Evolutionary conservation across 1,140 invertebrate species (phyloP).

Genomic region (Dermatophagoides farinae): DNA sequence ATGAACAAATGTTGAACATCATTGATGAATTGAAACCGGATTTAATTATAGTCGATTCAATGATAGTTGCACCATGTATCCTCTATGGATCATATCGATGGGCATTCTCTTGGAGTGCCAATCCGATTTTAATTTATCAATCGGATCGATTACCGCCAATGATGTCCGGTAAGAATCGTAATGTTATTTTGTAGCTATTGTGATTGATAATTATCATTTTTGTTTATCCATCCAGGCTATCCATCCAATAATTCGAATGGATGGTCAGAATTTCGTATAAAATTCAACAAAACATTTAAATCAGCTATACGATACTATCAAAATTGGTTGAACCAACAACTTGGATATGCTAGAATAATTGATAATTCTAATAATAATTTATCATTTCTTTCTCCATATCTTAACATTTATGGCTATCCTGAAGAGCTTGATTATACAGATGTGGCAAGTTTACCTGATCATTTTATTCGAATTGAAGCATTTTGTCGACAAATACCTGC

Average conservation of each 20-base stretch:
- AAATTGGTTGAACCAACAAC: neutral
- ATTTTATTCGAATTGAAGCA: neutral
- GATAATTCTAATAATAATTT: neutral
- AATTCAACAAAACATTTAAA: neutral
- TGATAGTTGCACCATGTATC: neutral
- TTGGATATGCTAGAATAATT: neutral
- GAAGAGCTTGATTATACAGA: slow-evolving; percentile 8
- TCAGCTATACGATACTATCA: neutral
- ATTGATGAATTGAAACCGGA: neutral
- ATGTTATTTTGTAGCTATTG: neutral
- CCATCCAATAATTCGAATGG: neutral
- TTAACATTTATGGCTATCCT: slow-evolving; percentile 6
- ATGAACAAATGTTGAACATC: neutral
- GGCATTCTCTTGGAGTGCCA: neutral
- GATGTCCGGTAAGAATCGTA: neutral
- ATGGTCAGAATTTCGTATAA: neutral
- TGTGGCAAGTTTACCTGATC: neutral
- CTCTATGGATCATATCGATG: neutral
- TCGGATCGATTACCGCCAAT: neutral
- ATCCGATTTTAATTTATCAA: neutral
- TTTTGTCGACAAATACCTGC: neutral
- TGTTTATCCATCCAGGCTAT: neutral
- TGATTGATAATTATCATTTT: neutral
- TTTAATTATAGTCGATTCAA: slow-evolving; percentile 5
- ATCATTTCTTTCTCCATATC: neutral